Evolutionary conservation across 2,113 vertebrate species (phyloP), one percentile per base, ranked within the genome.

Genomic region (Ciconia boyciana): DNA sequence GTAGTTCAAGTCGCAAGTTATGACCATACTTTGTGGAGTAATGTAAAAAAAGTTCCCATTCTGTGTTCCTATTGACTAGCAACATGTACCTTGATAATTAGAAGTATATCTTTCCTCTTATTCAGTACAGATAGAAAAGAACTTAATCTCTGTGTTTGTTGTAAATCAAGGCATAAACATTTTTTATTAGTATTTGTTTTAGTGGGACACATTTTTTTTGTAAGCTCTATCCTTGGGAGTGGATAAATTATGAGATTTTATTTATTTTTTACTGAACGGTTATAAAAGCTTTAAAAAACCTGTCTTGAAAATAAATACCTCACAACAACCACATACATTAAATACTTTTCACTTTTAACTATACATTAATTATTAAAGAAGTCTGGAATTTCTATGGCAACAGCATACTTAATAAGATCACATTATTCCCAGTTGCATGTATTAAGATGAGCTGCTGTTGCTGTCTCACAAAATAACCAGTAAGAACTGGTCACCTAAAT

Each of bases 351-450:
- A 88, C 81, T 97, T 97, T 83, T 97, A 97, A 86, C 41, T 84
- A 83, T 89, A 20, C 41, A 92, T 97, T 84, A 97, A 96, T 98
- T 96, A 97, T 97, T 97, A 89, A 97, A 93, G 89, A 83, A 26
- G 36, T 80, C 84, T 89, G 36, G 36, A 93, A 97, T 97, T 96
- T 91, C 94, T 85, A 88, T 97, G 86, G 85, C 57, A 98, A 97
- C 87, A 81, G 34, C 24, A 77, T 84, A 81, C 14, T 71, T 90
- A 89, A 91, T 80, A 79, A 65, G 65, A 83, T 68, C 60, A 92
- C 75, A 51, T 89, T 95, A 92, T 89, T 94, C 74, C 62, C 75
- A 83, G 78, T 44, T 58, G 46, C 55, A 62, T 78, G 29, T 48
- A 52, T 71, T 87, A 93, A 60, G 57, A 96, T 74, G 87, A 79